Evolutionary conservation across 2,888 invertebrate species (phyloP).

Genomic region (Hydraecia micacea): DNA sequence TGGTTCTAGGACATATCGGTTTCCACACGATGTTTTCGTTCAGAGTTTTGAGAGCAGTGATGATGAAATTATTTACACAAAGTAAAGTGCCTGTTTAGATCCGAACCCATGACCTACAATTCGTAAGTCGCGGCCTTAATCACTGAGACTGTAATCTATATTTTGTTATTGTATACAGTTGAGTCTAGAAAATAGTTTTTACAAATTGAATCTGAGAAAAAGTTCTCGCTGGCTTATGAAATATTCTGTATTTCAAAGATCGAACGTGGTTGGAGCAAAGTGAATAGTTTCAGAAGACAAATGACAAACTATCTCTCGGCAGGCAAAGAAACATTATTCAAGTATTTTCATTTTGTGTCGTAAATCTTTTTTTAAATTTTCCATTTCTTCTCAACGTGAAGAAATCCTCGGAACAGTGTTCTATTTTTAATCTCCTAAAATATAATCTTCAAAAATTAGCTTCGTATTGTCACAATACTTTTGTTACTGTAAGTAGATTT

Average conservation of each 20-base stretch:
- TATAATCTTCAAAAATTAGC: neutral
- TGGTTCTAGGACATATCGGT: neutral
- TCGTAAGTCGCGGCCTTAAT: neutral
- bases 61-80: neutral
- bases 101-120: neutral
- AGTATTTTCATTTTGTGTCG: conserved; percentile 7
- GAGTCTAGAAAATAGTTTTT: conserved; percentile 10
- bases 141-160: neutral
- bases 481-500: neutral
- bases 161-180: conserved; percentile 30
- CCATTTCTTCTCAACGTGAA: too few species aligned
- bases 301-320: conserved; percentile 20
- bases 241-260: conserved; percentile 38
- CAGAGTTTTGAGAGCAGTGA: neutral
- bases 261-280: conserved; percentile 13
- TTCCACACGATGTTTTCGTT: neutral
- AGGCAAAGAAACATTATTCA: conserved; percentile 22
- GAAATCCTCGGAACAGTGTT: too few species aligned
- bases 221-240: conserved; percentile 36
- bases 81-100: neutral
- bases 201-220: conserved; percentile 36
- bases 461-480: neutral
- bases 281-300: conserved; percentile 40
- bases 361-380: conserved; percentile 1
- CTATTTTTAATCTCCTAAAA: neutral